These are phyloP conservation scores for Tringa solitaria DNA, from an alignment of 2,113 vertebrate species.

Conservation along the genomic window DNA sequence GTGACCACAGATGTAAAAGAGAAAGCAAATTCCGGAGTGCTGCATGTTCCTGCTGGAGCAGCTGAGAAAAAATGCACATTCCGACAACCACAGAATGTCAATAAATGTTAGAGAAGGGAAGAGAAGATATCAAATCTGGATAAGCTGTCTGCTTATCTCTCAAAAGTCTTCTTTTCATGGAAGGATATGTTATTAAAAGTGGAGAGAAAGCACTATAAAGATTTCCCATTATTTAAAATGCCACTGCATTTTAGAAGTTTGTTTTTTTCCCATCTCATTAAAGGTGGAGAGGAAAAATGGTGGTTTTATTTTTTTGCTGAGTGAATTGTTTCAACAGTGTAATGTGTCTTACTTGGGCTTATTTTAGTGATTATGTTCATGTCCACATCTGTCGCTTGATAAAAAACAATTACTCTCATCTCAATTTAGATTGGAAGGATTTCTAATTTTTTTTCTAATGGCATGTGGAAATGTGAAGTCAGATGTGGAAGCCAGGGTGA, in stretches of 20 bases:
- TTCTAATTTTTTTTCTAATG: background rate
- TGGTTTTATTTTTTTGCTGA: background rate
- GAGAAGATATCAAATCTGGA: background rate
- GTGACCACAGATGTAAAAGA: background rate
- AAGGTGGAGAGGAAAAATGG: background rate
- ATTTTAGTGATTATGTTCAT: background rate
- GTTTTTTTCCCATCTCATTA: background rate
- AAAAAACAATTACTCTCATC: background rate
- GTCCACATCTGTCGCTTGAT: background rate
- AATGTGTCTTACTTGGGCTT: background rate
- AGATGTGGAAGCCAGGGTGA: background rate
- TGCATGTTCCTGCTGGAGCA: rapidly evolving
- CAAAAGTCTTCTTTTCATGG: background rate
- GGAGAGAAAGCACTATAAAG: background rate
- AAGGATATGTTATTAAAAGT: background rate
- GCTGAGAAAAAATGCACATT: background rate
- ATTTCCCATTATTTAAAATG: background rate
- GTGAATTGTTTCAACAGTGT: background rate
- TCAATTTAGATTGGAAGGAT: background rate
- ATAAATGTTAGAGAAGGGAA: background rate
- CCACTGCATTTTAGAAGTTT: background rate
- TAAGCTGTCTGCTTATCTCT: background rate
- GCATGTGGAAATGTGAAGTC: background rate
- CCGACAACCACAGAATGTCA: background rate
- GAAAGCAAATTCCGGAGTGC: background rate